Base-by-base conservation (phyloP, 2,797 vertebrate genomes). In the Characodon lateralis region DNA sequence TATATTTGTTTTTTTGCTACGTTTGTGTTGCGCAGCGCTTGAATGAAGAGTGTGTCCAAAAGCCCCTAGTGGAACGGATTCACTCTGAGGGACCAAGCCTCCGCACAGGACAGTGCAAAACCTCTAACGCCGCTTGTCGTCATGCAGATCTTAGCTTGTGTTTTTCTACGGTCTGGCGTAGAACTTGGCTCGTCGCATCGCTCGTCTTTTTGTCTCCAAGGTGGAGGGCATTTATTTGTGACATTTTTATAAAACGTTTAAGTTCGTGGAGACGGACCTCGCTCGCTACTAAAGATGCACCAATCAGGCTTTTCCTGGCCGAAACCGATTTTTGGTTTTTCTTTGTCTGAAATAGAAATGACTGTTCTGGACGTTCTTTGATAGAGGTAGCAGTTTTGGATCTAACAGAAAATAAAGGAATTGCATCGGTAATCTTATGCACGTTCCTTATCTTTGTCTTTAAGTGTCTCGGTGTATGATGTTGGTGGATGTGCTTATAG, bases 41-140 rank as follows among this genome's bases (percentile, higher is more conserved):
- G 95, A 97, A 99, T 99, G 98, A 99, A 97, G 97, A 98, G 97
- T 97, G 97, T 72, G 95, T 95, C 96, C 95, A 93, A 98, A 99
- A 97, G 76, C 97, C 96, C 87, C 74, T 48, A 90, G 88, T 91
- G 97, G 97, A 97, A 90, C 90, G 96, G 95, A 95, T 95, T 92
- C 96, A 97, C 96, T 98, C 96, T 94, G 98, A 99, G 94, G 87
- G 88, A 96, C 96, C 93, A 94, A 96, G 97, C 95, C 85, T 91
- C 88, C 86, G 83, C 91, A 89, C 88, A 66, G 82, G 85, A 87
- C 78, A 79, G 91, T 79, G 58, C 90, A 85, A 88, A 91, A 70
- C 51, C 80, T 77, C 72, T 87, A 70, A 84, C 89, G 78, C 76
- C 73, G 73, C 85, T 88, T 53, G 79, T 76, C 43, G 0, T 39